Base-by-base conservation (phyloP, 2,113 vertebrate genomes). In the Trichomycterus rosablanca region DNA sequence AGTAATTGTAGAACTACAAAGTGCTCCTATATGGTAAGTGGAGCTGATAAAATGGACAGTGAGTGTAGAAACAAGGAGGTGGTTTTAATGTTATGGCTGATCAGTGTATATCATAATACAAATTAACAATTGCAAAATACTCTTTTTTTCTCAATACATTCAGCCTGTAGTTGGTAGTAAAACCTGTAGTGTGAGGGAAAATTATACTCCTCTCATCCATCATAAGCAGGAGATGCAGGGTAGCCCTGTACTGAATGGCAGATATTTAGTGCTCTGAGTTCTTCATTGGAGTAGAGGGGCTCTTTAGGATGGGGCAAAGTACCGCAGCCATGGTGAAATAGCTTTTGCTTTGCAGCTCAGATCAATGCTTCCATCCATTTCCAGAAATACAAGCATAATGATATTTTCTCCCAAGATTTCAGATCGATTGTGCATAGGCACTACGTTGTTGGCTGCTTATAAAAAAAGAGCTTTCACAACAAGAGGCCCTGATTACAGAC, bases 341-440 rank as follows among this genome's bases (percentile, higher is more conserved):
- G 35, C 46, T 50, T 32, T 7, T 43, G 26, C 68, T 60, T 59
- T 51, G 43, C n/a, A 63, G 20, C 48, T 11, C 34, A 45, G 48
- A 78, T 76, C 74, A 68, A 74, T 78, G 55, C 45, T 30, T 43
- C 9, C 22, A 4, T 57, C 63, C 67, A 54, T 68, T 67, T 74
- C 62, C 63, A 68, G 57, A 61, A 52, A 57, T 67, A 39, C 54
- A 56, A 45, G 62, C 9, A 56, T 28, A 35, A 67, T 66, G 63
- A 59, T 71, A 53, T 67, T 70, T 32, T 59, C 57, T 40, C 39
- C 39, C 24, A 15, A 34, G 59, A n/a, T 68, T 65, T 63, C 7
- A 37, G 58, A 56, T 50, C 30, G 42, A 56, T 50, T n/a, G 9
- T 42, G 42, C 42, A 30, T 18, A 42, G 15, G 34, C 39, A 15